phyloP scores from a whole-genome alignment of 2,113 vertebrate genomes.

The Agapornis roseicollis region DNA sequence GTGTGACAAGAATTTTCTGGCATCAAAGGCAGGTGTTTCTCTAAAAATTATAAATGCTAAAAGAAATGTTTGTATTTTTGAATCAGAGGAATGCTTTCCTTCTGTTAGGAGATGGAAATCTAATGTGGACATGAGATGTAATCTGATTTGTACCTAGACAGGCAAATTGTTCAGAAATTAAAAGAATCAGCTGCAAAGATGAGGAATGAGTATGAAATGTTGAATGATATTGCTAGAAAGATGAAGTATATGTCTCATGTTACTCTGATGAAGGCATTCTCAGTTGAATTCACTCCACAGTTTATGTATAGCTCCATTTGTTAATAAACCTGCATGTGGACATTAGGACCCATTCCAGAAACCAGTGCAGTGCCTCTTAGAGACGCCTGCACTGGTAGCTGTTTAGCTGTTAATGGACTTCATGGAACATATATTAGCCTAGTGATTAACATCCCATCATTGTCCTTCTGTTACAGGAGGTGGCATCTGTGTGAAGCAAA shows the following conservation, averaged over 20 bases:
- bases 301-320: neutral
- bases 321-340: neutral
- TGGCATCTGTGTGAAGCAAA: neutral
- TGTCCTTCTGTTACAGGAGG: neutral
- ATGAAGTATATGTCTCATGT: neutral
- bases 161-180: neutral
- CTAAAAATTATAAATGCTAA: neutral
- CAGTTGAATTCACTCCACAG: neutral
- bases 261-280: neutral
- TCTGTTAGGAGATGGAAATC: neutral
- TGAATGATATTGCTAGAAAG: neutral
- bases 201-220: neutral
- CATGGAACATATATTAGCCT: neutral
- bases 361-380: neutral
- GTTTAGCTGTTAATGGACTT: neutral
- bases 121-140: neutral
- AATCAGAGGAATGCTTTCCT: neutral
- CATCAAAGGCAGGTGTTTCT: neutral
- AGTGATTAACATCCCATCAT: neutral
- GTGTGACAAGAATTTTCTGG: neutral
- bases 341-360: neutral
- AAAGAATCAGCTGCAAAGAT: neutral
- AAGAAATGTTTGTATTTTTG: neutral
- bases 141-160: neutral
- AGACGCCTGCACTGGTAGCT: neutral